A percentile compares a stretch with the other conserved stretches of the same genome.
Conservation (phyloP, 2,797 vertebrate genomes). For the Peromyscus melanophrys region DNA sequence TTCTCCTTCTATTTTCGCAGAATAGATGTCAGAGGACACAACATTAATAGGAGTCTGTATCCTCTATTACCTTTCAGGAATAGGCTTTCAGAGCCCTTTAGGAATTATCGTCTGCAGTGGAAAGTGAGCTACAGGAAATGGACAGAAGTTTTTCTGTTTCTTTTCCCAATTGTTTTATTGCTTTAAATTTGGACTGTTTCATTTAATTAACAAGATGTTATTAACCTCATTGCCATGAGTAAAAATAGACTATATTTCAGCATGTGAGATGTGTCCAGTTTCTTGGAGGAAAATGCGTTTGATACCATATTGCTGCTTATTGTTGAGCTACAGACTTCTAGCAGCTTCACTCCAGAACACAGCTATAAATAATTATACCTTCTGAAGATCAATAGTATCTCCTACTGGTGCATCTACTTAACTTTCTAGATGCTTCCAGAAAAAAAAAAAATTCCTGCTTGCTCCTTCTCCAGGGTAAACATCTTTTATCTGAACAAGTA, state of each 20-base stretch:
- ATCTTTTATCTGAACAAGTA: slow-evolving; percentile 44
- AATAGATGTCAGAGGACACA: slow-evolving; percentile 88
- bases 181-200: slow-evolving; percentile 63
- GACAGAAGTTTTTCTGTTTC: neutral
- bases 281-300: slow-evolving; percentile 47
- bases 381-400: neutral
- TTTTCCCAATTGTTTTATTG: slow-evolving; percentile 58
- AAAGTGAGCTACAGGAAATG: slow-evolving; percentile 64
- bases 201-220: slow-evolving; percentile 48
- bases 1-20: slow-evolving; percentile 88
- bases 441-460: neutral
- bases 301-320: neutral
- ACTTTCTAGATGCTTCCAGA: slow-evolving; percentile 33
- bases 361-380: slow-evolving; percentile 36
- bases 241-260: slow-evolving; percentile 64
- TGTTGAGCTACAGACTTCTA: slow-evolving; percentile 38
- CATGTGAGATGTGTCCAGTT: neutral
- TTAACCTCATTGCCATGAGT: slow-evolving; percentile 34
- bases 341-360: neutral
- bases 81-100: slow-evolving; percentile 81
- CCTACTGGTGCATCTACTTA: neutral
- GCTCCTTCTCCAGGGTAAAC: neutral
- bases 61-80: slow-evolving; percentile 86
- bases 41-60: slow-evolving; percentile 86
- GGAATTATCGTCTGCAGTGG: slow-evolving; percentile 83